Conservation (phyloP, 2,797 vertebrate genomes). For the Syncerus caffer region DNA sequence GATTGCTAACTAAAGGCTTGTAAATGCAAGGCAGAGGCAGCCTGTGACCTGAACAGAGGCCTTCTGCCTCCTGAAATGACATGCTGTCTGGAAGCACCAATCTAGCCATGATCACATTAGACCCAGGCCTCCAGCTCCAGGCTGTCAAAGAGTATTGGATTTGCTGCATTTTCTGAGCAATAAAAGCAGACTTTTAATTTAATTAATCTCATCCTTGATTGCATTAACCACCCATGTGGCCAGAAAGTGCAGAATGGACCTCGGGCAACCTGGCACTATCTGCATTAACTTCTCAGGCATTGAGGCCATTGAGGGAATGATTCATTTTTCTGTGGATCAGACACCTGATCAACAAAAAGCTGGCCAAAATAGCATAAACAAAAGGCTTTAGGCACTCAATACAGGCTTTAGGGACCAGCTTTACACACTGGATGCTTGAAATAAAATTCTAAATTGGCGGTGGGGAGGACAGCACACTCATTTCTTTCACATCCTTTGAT, state of each 20-base stretch:
- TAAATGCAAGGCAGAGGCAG: slow-evolving; percentile 50
- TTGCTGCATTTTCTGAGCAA: slow-evolving; percentile 72
- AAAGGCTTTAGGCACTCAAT: not conserved
- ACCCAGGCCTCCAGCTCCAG: slow-evolving; percentile 73
- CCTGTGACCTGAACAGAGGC: slow-evolving; percentile 38
- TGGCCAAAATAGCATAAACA: slow-evolving; percentile 14
- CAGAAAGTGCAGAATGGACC: slow-evolving; percentile 75
- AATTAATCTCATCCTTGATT: slow-evolving; percentile 77
- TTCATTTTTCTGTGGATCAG: slow-evolving; percentile 72
- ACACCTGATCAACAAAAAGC: slow-evolving; percentile 59
- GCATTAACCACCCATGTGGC: slow-evolving; percentile 71
- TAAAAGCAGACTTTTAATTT: slow-evolving; percentile 79
- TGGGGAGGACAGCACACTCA: not conserved
- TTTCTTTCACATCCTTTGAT: slow-evolving; percentile 28
- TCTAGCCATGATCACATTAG: slow-evolving; percentile 73
- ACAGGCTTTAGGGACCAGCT: not conserved
- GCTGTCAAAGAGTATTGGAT: slow-evolving; percentile 75
- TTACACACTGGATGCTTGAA: not conserved
- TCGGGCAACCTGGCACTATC: slow-evolving; percentile 67
- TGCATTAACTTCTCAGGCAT: slow-evolving; percentile 64
- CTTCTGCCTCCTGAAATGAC: slow-evolving; percentile 61
- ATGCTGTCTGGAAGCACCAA: not conserved
- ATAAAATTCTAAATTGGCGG: not conserved
- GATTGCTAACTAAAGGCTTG: slow-evolving; percentile 27
- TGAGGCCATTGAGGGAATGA: slow-evolving; percentile 54